Evolutionary conservation across 2,113 vertebrate species (phyloP).

Genomic region (Hippocampus mohnikei): DNA sequence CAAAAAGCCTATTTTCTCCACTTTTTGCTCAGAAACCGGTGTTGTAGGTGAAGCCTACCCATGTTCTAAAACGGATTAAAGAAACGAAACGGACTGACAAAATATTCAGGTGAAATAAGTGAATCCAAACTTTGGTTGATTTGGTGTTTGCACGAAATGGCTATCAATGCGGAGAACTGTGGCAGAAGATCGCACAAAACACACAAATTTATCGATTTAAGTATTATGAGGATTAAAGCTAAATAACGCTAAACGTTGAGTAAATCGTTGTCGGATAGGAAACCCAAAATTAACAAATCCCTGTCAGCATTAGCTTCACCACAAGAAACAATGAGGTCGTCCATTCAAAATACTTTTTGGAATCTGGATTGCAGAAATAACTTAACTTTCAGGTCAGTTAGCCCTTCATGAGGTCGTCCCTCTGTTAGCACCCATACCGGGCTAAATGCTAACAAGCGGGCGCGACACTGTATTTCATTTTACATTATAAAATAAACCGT

Average conservation of each 20-base stretch:
- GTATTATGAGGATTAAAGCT: neutral
- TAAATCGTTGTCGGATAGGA: neutral
- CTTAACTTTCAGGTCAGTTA: neutral
- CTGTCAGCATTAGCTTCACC: neutral
- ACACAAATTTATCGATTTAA: neutral
- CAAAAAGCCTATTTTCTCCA: neutral
- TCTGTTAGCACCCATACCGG: neutral
- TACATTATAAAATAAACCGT: neutral
- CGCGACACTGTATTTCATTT: neutral
- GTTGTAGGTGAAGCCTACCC: no score
- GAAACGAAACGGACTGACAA: no score
- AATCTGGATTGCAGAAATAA: neutral
- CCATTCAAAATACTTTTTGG: neutral
- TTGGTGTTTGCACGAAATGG: neutral
- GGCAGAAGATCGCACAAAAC: neutral
- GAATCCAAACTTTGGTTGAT: neutral
- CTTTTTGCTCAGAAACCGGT: neutral
- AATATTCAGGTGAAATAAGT: neutral
- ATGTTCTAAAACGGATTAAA: no score
- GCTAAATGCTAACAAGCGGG: neutral
- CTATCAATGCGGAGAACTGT: neutral
- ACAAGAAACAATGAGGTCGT: neutral
- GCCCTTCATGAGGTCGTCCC: neutral
- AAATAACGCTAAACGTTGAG: neutral
- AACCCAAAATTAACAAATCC: neutral